phyloP scores from a whole-genome alignment of 2,113 vertebrate species.

The Pampusana beccarii region DNA sequence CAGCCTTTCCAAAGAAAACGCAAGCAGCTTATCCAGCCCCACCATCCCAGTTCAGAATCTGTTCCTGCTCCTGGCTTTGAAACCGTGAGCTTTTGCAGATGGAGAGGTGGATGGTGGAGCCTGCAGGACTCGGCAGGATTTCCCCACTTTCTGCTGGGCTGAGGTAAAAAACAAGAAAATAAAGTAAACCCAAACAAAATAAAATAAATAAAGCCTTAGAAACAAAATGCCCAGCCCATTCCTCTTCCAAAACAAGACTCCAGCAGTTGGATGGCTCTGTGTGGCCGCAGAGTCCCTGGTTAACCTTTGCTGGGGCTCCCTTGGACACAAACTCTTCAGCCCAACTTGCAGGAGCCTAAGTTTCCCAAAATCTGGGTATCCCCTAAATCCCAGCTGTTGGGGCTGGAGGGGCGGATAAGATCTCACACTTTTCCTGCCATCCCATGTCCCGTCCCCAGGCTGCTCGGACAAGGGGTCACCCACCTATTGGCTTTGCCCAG shows the following conservation, averaged over 20 bases:
- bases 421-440: background rate
- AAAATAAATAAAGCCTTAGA: background rate
- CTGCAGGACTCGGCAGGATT: background rate
- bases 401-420: background rate
- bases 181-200: background rate
- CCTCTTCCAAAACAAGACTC: background rate
- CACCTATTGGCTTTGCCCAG: background rate
- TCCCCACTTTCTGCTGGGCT: background rate
- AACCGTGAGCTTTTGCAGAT: background rate
- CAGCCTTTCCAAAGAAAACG: conserved; percentile 34
- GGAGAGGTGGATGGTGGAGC: background rate
- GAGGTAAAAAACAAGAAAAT: background rate
- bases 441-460: background rate
- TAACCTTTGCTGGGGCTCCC: background rate
- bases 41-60: background rate
- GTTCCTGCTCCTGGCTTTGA: background rate
- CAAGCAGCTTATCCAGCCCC: conserved; percentile 1
- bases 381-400: background rate
- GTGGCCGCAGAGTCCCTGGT: background rate
- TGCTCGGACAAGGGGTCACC: background rate
- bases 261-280: rapidly evolving
- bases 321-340: background rate
- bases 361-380: background rate
- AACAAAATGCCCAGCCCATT: background rate
- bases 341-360: background rate